A percentile compares a stretch with the other conserved stretches of the same genome.
phyloP scores from a whole-genome alignment of 2,113 vertebrate species.

The Spermophilus dauricus region DNA sequence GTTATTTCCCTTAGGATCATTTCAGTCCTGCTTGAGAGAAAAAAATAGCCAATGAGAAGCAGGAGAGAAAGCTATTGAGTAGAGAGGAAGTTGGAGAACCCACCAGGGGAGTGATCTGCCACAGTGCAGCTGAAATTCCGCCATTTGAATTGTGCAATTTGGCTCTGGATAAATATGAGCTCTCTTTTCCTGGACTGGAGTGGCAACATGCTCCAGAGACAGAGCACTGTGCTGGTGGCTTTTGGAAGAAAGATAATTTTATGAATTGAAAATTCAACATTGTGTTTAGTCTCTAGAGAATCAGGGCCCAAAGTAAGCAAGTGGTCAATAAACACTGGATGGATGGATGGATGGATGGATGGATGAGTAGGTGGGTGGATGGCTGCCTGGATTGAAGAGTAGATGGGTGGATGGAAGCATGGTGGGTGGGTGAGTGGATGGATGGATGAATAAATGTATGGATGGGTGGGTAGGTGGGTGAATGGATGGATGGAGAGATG shows the following conservation, averaged over 20 bases:
- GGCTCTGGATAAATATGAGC: background rate
- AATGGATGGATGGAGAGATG: background rate
- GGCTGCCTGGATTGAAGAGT: no score
- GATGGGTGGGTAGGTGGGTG: no score
- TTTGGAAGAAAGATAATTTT: background rate
- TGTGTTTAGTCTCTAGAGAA: background rate
- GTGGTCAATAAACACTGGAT: background rate
- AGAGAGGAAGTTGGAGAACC: background rate
- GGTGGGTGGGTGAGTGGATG: no score
- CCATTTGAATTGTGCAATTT: background rate
- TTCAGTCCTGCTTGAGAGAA: background rate
- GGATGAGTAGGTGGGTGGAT: background rate
- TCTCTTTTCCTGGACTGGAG: background rate
- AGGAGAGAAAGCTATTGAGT: background rate
- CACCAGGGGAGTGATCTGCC: background rate
- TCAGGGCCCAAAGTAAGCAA: background rate
- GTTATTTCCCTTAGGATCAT: background rate
- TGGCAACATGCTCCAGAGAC: background rate
- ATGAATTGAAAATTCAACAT: background rate
- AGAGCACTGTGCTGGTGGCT: background rate
- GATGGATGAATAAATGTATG: no score
- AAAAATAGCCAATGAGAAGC: background rate
- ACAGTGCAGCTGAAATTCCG: background rate
- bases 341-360: background rate
- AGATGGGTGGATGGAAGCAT: no score